phyloP scores from a whole-genome alignment of 2,113 vertebrate genomes.

The Capra hircus region DNA sequence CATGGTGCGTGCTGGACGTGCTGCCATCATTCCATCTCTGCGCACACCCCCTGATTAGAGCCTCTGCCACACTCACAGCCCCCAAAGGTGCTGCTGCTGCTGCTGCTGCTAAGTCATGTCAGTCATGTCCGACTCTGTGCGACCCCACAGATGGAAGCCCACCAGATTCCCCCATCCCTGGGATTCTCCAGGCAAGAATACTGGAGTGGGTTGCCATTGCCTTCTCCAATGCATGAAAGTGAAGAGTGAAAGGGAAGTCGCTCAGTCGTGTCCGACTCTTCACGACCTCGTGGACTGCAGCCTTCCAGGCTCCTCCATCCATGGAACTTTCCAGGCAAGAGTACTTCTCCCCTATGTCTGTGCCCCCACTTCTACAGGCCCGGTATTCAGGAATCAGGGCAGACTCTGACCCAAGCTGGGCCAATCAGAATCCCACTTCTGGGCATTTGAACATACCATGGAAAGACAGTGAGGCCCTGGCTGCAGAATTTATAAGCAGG shows the following conservation, averaged over 20 bases:
- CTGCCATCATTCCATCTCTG: not conserved
- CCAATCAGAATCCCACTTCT: not conserved
- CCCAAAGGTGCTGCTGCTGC: not conserved
- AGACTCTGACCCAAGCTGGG: not conserved
- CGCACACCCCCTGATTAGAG: not conserved
- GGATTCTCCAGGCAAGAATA: no score
- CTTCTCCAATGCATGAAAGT: no score
- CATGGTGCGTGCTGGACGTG: not conserved
- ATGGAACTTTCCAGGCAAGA: no score
- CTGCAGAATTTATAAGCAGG: not conserved
- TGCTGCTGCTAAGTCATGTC: no score
- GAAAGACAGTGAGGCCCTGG: not conserved
- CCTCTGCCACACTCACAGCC: not conserved
- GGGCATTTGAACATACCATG: not conserved
- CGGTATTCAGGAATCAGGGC: not conserved
- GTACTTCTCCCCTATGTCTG: not conserved
- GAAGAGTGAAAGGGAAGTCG: no score
- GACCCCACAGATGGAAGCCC: no score
- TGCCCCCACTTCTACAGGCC: slow-evolving; percentile 65
- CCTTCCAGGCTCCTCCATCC: no score
- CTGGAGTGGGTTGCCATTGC: no score
- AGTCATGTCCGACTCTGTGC: no score
- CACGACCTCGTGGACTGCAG: no score
- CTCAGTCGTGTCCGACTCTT: no score
- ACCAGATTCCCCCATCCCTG: no score